Percentiles rank a stretch among this genome's conserved stretches.
These are phyloP conservation scores for Harpagoxenus sublaevis DNA, from an alignment of 2,888 invertebrate species.

Conservation along the genomic window DNA sequence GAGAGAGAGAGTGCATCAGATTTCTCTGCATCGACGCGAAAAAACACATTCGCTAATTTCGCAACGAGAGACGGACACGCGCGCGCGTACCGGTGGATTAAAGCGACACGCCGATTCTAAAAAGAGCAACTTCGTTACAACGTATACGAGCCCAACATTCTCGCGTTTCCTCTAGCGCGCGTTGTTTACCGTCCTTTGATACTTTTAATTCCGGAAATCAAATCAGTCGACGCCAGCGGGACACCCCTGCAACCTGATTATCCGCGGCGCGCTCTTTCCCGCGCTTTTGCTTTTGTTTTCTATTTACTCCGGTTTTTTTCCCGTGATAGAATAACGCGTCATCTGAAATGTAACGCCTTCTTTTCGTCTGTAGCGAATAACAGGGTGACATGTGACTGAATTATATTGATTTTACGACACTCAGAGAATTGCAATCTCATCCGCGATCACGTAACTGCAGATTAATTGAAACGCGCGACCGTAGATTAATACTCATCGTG, in stretches of 20 bases:
- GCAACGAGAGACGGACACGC: not conserved
- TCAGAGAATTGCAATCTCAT: not conserved
- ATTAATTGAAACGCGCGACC: slow-evolving; percentile 6
- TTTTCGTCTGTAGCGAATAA: not conserved
- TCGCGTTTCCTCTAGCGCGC: slow-evolving; percentile 7
- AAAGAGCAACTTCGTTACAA: slow-evolving; percentile 45
- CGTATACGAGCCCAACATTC: slow-evolving; percentile 17
- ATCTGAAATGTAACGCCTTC: not conserved
- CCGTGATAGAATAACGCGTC: not conserved
- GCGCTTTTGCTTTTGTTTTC: slow-evolving; percentile 27
- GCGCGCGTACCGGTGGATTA: slow-evolving; percentile 15
- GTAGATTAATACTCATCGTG: not conserved
- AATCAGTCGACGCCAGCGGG: slow-evolving; percentile 60
- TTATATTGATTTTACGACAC: slow-evolving; percentile 21
- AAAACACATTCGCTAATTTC: slow-evolving; percentile 23
- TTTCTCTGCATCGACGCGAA: slow-evolving; percentile 13
- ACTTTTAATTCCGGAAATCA: slow-evolving; percentile 74
- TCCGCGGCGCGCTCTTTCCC: not conserved
- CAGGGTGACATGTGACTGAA: not conserved
- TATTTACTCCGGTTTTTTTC: not conserved
- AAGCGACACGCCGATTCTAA: slow-evolving; percentile 40
- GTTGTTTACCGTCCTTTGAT: slow-evolving; percentile 65
- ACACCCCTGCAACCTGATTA: slow-evolving; percentile 26
- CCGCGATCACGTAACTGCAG: not conserved
- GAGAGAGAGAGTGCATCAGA: not conserved